These are phyloP conservation scores for Torymus tubicola DNA, from an alignment of 2,888 invertebrate species.

Conservation along the genomic window DNA sequence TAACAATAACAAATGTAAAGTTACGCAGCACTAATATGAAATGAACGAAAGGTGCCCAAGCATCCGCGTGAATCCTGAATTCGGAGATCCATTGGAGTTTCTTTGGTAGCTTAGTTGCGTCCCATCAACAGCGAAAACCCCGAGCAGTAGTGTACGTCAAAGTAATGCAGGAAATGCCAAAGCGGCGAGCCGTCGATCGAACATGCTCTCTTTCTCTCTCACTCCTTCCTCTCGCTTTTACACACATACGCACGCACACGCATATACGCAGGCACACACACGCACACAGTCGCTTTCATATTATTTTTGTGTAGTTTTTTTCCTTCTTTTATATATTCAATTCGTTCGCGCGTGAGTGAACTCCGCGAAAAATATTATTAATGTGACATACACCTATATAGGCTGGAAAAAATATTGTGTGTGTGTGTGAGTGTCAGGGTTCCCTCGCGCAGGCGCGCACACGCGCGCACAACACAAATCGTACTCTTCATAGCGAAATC, in stretches of 20 bases:
- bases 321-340: conserved; percentile 6
- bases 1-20: conserved; percentile 5
- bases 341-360: conserved; percentile 5
- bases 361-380: conserved; percentile 18
- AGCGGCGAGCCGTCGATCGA: conserved; percentile 44
- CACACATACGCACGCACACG: conserved; percentile 23
- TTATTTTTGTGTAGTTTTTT: conserved; percentile 28
- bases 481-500: not conserved
- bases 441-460: not conserved
- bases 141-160: conserved; percentile 6
- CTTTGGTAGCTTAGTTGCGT: conserved; percentile 53
- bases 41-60: conserved; percentile 33
- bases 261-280: not conserved
- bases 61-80: conserved; percentile 15
- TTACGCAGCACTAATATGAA: not conserved
- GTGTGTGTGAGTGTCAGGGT: no score
- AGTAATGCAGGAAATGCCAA: conserved; percentile 43
- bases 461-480: not conserved
- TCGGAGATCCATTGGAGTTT: conserved; percentile 46
- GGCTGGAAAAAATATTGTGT: conserved; percentile 6
- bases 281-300: not conserved
- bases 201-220: conserved; percentile 41
- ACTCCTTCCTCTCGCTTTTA: conserved; percentile 1
- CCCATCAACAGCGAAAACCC: conserved; percentile 28
- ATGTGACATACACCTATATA: not conserved